phyloP scores from a whole-genome alignment of 1,140 invertebrate species.

The Lordiphosa collinella region DNA sequence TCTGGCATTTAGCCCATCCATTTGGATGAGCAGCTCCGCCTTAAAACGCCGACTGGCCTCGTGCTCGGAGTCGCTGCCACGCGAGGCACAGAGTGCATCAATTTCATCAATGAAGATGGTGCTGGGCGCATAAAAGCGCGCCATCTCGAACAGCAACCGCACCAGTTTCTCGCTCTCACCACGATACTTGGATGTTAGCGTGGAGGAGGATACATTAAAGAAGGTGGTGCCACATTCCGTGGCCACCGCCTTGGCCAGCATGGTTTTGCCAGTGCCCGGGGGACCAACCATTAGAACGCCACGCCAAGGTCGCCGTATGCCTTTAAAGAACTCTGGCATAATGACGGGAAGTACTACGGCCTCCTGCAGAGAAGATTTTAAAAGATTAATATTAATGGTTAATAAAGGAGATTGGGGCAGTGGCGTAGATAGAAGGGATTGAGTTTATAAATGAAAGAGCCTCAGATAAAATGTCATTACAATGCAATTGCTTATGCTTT shows the following conservation, averaged over 20 bases:
- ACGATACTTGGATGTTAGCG: slow-evolving; percentile 97
- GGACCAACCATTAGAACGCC: slow-evolving; percentile 85
- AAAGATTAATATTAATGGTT: neutral
- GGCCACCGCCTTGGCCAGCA: slow-evolving; percentile 98
- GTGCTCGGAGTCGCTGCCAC: slow-evolving; percentile 98
- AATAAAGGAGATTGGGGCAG: too few relatives aligned
- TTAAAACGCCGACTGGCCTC: slow-evolving; percentile 99
- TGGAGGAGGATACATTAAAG: slow-evolving; percentile 99
- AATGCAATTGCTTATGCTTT: too few relatives aligned
- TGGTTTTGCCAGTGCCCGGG: slow-evolving; percentile 97
- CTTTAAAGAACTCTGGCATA: slow-evolving; percentile 99
- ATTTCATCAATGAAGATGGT: slow-evolving; percentile 99
- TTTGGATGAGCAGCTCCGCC: slow-evolving; percentile 98
- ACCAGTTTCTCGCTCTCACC: slow-evolving; percentile 99
- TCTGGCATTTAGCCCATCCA: slow-evolving; percentile 91
- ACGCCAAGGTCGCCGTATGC: slow-evolving; percentile 93
- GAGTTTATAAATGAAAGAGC: too few relatives aligned
- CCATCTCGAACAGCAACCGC: slow-evolving; percentile 98
- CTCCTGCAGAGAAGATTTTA: slow-evolving; percentile 85
- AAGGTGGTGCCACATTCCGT: slow-evolving; percentile 99
- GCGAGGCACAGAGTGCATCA: slow-evolving; percentile 96
- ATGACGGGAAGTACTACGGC: slow-evolving; percentile 97
- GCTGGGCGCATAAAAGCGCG: slow-evolving; percentile 98
- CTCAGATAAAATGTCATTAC: too few relatives aligned
- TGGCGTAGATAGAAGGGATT: too few relatives aligned